Base-by-base conservation (phyloP, 2,888 invertebrate genomes). In the Drosophila diplacantha region DNA sequence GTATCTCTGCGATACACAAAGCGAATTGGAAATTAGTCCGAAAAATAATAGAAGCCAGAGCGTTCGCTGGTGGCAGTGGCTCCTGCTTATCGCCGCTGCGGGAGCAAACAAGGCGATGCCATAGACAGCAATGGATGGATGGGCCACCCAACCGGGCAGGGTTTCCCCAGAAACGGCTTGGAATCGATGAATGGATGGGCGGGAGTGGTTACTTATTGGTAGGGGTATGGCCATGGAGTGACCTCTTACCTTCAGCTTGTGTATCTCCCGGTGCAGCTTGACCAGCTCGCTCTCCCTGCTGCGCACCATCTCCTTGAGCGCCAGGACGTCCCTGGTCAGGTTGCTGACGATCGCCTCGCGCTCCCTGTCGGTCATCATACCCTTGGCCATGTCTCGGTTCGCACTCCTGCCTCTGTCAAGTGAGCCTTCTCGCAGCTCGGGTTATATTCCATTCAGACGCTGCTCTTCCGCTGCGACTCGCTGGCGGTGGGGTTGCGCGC, bases 221-320 rank as follows among this genome's bases (percentile, higher is more conserved):
- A 24, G 5, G 5, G 24, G 7, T 8, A 8, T 29, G 29, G 4
- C 2, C 8, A 16, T 38, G 12, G 20, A 12, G 44, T 5, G 18
- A 18, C 14, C 43, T n/a, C 26, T 71, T 57, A 77, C 76, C 76
- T 77, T 77, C 4, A 77, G 65, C 86, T 93, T 93, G 86, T 93
- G 92, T 52, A 93, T 91, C 87, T 94, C 93, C 54, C 92, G 89
- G 83, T 92, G 91, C 41, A 93, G 87, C 74, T 91, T 90, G 35
- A 90, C 81, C 49, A 93, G 90, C 83, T 92, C 91, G 37, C 89
- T 88, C 65, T 92, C 92, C 61, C 90, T 90, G 38, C 86, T 87
- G 53, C 88, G 88, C 41, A 92, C 87, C 57, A 90, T 88, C 72
- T 91, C 90, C 73, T 89, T 90, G 32, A 91, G 89, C 32, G 90